Percentiles rank a stretch among this genome's conserved stretches.
These are phyloP conservation scores for Drosophila longiperda DNA, from an alignment of 2,888 invertebrate genomes.

Conservation along the genomic window DNA sequence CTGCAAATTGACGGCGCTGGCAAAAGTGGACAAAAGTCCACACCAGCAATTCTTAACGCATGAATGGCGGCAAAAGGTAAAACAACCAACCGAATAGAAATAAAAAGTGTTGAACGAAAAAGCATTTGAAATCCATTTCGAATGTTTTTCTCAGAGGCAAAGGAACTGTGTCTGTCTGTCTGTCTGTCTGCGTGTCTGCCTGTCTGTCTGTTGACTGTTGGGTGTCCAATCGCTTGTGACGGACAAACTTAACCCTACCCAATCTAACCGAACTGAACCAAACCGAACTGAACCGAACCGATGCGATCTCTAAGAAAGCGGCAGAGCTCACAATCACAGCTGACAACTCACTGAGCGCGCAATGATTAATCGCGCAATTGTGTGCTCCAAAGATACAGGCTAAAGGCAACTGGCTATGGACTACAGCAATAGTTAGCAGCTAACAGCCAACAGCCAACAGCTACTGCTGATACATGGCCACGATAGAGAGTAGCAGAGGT, in stretches of 20 bases:
- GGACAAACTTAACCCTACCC: conserved; percentile 49
- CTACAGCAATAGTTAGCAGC: conserved; percentile 19
- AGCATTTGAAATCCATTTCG: conserved; percentile 67
- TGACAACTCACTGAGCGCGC: conserved; percentile 81
- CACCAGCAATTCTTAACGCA: conserved; percentile 72
- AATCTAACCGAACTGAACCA: conserved; percentile 32
- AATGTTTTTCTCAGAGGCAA: conserved; percentile 37
- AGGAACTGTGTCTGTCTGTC: conserved; percentile 3
- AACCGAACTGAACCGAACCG: conserved; percentile 36
- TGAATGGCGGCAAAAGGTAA: conserved; percentile 67
- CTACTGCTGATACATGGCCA: conserved; percentile 47
- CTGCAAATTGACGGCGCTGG: conserved; percentile 76
- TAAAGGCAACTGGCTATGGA: conserved; percentile 23
- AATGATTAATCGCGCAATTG: conserved; percentile 81
- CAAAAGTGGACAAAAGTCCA: conserved; percentile 62
- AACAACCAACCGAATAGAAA: conserved; percentile 35
- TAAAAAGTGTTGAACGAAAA: conserved; percentile 66
- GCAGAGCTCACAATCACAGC: conserved; percentile 65
- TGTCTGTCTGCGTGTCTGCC: not conserved
- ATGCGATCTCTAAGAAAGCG: conserved; percentile 64
- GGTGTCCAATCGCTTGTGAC: conserved; percentile 78
- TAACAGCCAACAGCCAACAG: conserved; percentile 21
- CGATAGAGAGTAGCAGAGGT: conserved; percentile 22
- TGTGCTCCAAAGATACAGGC: conserved; percentile 57
- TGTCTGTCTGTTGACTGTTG: conserved; percentile 1